Evolutionary conservation across 2,888 invertebrate genomes (phyloP).

Genomic region (Orgyia antiqua): DNA sequence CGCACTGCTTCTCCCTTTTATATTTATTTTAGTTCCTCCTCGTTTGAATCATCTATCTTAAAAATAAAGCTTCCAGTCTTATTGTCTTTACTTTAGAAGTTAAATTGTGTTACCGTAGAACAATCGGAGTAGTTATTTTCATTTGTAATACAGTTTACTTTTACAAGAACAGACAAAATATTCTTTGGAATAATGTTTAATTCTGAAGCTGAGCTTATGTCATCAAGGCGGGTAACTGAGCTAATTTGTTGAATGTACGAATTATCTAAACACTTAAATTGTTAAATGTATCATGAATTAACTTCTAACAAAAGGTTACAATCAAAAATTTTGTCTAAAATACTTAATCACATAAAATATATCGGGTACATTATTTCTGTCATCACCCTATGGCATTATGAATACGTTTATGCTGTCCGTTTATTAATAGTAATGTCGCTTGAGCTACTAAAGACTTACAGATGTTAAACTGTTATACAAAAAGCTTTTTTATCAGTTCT

Average conservation of each 20-base stretch:
- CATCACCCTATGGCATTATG: too few species aligned
- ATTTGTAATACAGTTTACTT: conserved; percentile 39
- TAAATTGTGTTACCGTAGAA: conserved; percentile 15
- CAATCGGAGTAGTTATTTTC: conserved; percentile 26
- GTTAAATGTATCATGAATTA: too few species aligned
- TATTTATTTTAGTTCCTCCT: conserved; percentile 56
- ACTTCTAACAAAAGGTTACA: too few species aligned
- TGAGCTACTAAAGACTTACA: conserved; percentile 44
- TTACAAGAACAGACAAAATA: conserved; percentile 59
- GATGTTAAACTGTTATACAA: conserved; percentile 52
- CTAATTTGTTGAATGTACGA: conserved; percentile 28
- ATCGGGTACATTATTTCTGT: conserved; percentile 52
- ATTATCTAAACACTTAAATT: conserved; percentile 10
- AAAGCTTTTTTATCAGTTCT: too few species aligned
- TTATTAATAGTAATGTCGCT: conserved; percentile 54
- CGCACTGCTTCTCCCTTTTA: conserved; percentile 47
- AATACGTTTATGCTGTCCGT: conserved; percentile 63
- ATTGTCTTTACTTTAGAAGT: conserved; percentile 24
- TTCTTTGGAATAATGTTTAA: conserved; percentile 41
- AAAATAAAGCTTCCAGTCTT: conserved; percentile 32
- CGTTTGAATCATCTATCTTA: conserved; percentile 29
- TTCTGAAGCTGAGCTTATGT: conserved; percentile 49
- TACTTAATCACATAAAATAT: conserved; percentile 53
- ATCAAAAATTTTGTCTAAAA: conserved; percentile 5
- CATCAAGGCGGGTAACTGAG: conserved; percentile 45